Evolutionary conservation across 2,797 vertebrate genomes (phyloP), one percentile per base, ranked within the genome.

Genomic region (Enteromius fasciolatus): DNA sequence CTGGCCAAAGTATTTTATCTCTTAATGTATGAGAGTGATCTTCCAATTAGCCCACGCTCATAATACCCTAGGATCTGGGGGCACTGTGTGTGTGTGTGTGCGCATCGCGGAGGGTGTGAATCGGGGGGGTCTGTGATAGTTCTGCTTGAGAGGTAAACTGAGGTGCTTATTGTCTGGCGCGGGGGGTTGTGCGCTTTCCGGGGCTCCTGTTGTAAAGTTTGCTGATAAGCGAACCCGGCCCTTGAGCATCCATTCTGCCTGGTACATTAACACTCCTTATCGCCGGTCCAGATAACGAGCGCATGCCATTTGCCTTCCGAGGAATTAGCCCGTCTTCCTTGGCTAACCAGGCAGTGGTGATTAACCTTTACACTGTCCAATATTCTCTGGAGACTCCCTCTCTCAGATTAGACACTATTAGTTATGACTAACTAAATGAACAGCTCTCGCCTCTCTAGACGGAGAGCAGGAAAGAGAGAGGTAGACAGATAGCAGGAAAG

Each of bases 401-500:
- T 94, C 90, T 95, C 95, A 98, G 98, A 99, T 99, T 99, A 99
- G 97, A 97, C 94, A 96, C 98, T 97, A 97, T 99, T 99, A 99
- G 97, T 99, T 99, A 98, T 97, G 97, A 98, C 97, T 97, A 98
- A 98, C 97, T 98, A 98, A 99, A 99, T 99, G 96, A 99, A 98
- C 97, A 96, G 96, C 95, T 91, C 94, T 95, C 87, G 92, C 93
- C 93, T 95, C 94, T 94, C 89, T 63, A 88, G 74, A 75, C 75
- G 85, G 86, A 91, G 87, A 87, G 85, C 68, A 86, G 82, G 81
- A 73, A 78, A 33, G 84, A 59, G 78, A 84, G 86, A 31, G 78
- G 46, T 73, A 31, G 78, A 73, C 70, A 54, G 78, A 63, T 75
- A 76, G 84, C 70, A 86, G 68, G 86, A 83, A 86, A 54, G 76